Percentiles rank a stretch among this genome's conserved stretches.
Conservation (phyloP, 2,113 vertebrate species). For the Thalassoma bifasciatum region DNA sequence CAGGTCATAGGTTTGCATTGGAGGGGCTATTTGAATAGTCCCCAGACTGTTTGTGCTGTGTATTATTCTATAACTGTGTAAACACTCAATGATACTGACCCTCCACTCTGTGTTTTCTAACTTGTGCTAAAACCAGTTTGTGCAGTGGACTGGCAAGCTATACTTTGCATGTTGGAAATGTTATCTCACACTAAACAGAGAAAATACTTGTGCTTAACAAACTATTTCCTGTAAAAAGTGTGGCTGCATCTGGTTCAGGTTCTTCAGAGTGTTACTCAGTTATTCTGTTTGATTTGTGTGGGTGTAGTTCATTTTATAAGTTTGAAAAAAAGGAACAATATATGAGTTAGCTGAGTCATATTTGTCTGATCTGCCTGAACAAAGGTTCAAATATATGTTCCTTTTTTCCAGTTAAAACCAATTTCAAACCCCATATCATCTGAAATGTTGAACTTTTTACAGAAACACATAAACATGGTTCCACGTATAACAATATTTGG, state of each 20-base stretch:
- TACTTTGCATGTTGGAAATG: constrained; percentile 7
- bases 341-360: too few species aligned
- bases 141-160: neutral
- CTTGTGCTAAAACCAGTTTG: neutral
- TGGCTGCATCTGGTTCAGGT: neutral
- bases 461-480: too few species aligned
- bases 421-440: too few species aligned
- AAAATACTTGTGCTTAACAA: neutral
- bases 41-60: neutral
- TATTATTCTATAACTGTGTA: neutral
- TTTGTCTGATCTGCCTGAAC: too few species aligned
- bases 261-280: too few species aligned
- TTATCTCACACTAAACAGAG: neutral
- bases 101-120: neutral
- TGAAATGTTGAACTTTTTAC: too few species aligned
- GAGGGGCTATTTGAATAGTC: neutral
- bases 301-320: too few species aligned
- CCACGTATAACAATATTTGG: too few species aligned
- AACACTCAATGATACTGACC: neutral
- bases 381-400: too few species aligned
- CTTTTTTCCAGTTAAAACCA: too few species aligned
- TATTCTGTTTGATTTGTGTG: too few species aligned
- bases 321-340: too few species aligned
- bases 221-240: neutral
- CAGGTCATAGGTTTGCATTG: constrained; percentile 3